Evolutionary conservation across 2,113 vertebrate genomes (phyloP), one percentile per base, ranked within the genome.

Genomic region (Mellivora capensis): DNA sequence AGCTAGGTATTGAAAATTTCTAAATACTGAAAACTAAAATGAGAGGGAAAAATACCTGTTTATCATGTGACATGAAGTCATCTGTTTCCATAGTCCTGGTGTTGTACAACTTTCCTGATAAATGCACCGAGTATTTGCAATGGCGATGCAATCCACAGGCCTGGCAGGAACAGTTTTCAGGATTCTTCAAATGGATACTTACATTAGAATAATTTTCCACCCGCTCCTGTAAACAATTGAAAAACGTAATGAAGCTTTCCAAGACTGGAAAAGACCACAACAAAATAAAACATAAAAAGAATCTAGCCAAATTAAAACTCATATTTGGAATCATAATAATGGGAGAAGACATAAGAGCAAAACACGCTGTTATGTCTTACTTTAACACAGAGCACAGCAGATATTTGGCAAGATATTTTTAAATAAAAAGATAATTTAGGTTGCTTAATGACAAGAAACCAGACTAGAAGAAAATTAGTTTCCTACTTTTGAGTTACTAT

Each of bases 51-150:
- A 72, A 72, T 99, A 99, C 99, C 99, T 99, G 99, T 62, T 98
- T 99, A 97, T 99, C 99, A 62, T 98, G 90, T 17, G 98, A 98
- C 99, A 99, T 99, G 98, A 99, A 99, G 67, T 99, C 97, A 97
- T 99, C 99, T 54, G 96, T 97, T 96, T 99, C 97, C 97, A 99
- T 96, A 34, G 99, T 99, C 90, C 91, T 97, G 67, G n/a, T 97
- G 23, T 99, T 96, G 74, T 99, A 99, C 23, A 98, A 96, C 93
- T 98, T 98, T 85, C 99, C 99, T 37, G 99, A 99, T 39, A 99
- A 98, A 37, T 80, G 88, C 96, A 99, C 99, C 0, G 13, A 87
- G 64, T 98, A 99, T 64, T 27, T 98, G 52, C 99, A 99, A 29
- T 64, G 86, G 3, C 99, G 98, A 95, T 98, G 96, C 39, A 99